Evolutionary conservation across 2,113 vertebrate species (phyloP).

Genomic region (Xenopus laevis): DNA sequence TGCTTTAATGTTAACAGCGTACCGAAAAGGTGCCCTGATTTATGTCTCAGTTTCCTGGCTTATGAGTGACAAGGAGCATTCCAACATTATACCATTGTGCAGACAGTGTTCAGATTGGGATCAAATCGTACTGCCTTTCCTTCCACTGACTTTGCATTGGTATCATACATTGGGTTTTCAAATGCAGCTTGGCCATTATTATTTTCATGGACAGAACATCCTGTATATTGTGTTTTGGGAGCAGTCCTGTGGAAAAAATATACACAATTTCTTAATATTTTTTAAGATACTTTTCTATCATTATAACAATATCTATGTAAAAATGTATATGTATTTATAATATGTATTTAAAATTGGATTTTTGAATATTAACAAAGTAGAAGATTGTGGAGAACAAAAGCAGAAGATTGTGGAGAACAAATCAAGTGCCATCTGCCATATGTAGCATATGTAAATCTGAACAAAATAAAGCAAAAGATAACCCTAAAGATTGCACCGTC

Average conservation of each 20-base stretch:
- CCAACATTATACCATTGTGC: conserved; percentile 94
- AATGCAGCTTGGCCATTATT: conserved; percentile 98
- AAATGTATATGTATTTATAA: too few species aligned
- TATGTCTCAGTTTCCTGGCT: conserved; percentile 63
- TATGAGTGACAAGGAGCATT: conserved; percentile 54
- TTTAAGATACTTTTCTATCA: too few species aligned
- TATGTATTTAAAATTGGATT: too few species aligned
- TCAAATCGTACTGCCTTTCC: conserved; percentile 96
- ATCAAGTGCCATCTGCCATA: too few species aligned
- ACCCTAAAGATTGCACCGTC: too few species aligned
- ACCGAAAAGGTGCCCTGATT: conserved; percentile 65
- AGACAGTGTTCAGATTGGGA: conserved; percentile 97
- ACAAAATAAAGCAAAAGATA: too few species aligned
- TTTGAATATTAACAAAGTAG: too few species aligned
- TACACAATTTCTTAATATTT: conserved; percentile 1
- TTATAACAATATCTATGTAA: too few species aligned
- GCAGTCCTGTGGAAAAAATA: conserved; percentile 77
- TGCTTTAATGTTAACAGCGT: conserved; percentile 87
- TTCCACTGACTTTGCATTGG: conserved; percentile 89
- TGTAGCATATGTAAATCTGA: too few species aligned
- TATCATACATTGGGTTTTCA: conserved; percentile 99
- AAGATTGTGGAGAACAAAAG: too few species aligned
- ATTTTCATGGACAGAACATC: conserved; percentile 97
- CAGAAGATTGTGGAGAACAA: too few species aligned
- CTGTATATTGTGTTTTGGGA: conserved; percentile 97